A percentile compares a stretch with the other conserved stretches of the same genome.
Evolutionary conservation across 2,797 vertebrate genomes (phyloP).

Genomic region (Austrolebias charrua): DNA sequence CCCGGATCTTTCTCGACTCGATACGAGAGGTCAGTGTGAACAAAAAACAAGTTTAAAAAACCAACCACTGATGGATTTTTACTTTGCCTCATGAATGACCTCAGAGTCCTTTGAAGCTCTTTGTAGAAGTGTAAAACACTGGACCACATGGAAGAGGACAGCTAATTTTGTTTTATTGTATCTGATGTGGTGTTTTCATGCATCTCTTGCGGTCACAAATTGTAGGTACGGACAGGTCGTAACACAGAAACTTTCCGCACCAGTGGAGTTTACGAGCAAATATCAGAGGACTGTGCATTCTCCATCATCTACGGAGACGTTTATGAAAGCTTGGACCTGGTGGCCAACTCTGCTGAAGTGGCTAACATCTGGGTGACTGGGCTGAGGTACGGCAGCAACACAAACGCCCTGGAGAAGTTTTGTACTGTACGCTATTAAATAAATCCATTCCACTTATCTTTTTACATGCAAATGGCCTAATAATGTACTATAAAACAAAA

Average conservation of each 20-base stretch:
- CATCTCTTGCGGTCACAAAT: conserved; percentile 14
- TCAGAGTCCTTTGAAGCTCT: conserved; percentile 6
- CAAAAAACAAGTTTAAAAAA: conserved; percentile 1
- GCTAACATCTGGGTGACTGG: conserved; percentile 96
- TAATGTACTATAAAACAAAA: too few relatives aligned
- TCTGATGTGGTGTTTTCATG: neutral
- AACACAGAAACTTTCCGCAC: conserved; percentile 95
- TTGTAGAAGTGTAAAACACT: conserved; percentile 14
- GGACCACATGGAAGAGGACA: neutral
- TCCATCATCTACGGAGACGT: conserved; percentile 92
- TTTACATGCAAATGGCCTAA: too few relatives aligned
- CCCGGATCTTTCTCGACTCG: conserved; percentile 87
- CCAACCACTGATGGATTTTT: neutral
- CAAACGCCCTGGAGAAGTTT: conserved; percentile 14
- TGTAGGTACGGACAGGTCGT: conserved; percentile 90
- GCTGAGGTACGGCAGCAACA: conserved; percentile 84
- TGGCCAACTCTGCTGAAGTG: conserved; percentile 90
- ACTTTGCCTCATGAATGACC: conserved; percentile 2
- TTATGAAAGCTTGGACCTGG: conserved; percentile 91
- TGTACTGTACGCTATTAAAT: neutral
- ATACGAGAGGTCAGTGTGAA: conserved; percentile 85
- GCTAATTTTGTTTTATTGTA: conserved; percentile 32
- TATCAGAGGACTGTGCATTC: conserved; percentile 94
- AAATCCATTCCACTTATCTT: neutral
- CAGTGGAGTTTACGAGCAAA: conserved; percentile 93